Percentiles rank a stretch among this genome's conserved stretches.
Evolutionary conservation across 2,888 invertebrate genomes (phyloP).

Genomic region (Zygogramma bicolorata): DNA sequence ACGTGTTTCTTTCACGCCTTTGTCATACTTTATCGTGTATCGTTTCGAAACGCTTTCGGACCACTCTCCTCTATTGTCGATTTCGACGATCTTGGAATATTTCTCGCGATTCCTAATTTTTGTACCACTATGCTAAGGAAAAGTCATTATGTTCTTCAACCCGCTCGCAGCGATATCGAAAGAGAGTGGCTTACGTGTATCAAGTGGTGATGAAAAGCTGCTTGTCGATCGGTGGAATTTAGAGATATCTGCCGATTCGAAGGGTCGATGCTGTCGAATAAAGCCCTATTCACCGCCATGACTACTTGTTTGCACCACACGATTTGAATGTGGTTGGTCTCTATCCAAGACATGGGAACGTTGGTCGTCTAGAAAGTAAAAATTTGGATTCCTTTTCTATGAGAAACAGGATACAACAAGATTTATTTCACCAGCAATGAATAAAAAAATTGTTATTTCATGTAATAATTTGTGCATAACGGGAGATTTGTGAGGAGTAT

Average conservation of each 20-base stretch:
- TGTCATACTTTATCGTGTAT: conserved; percentile 62
- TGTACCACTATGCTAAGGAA: conserved; percentile 60
- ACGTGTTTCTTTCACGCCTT: conserved; percentile 57
- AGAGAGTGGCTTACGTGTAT: conserved; percentile 63
- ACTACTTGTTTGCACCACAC: conserved; percentile 95
- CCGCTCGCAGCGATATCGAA: neutral
- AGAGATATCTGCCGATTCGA: conserved; percentile 66
- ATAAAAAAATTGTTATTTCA: too few species aligned
- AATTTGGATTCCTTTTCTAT: too few species aligned
- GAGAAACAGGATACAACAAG: neutral
- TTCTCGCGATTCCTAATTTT: conserved; percentile 53
- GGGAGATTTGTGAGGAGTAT: too few species aligned
- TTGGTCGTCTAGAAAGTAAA: conserved; percentile 73
- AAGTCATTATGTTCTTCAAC: conserved; percentile 11
- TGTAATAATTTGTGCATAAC: too few species aligned
- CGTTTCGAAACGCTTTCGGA: conserved; percentile 66
- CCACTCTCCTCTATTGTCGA: conserved; percentile 68
- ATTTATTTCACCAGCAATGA: neutral
- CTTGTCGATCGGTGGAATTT: conserved; percentile 61
- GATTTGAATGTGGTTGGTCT: conserved; percentile 91
- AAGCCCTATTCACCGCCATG: conserved; percentile 79
- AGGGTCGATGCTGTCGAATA: conserved; percentile 84
- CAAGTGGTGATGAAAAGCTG: conserved; percentile 71
- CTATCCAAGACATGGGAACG: conserved; percentile 87
- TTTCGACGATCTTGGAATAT: conserved; percentile 61